Conservation (phyloP, 2,888 invertebrate genomes). For the Dendrolimus pini region DNA sequence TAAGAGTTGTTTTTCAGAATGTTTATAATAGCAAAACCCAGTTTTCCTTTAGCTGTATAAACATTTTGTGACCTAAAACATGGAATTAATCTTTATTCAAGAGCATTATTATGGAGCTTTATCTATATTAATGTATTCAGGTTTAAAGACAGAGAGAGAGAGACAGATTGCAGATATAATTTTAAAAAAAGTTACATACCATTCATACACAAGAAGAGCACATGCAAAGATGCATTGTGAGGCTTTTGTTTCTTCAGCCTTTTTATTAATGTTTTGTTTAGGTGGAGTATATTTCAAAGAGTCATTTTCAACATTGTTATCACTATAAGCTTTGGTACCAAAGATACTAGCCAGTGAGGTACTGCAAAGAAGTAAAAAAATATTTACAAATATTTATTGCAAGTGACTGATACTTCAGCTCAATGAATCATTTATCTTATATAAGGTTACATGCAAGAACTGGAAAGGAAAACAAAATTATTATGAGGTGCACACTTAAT, state of each 20-base stretch:
- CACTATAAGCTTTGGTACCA: conserved; percentile 23
- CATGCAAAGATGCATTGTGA: conserved; percentile 52
- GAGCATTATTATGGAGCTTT: too few relatives aligned
- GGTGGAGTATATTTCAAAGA: conserved; percentile 56
- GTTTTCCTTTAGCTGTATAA: conserved; percentile 47
- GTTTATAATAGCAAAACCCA: conserved; percentile 61
- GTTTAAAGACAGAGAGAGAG: too few relatives aligned
- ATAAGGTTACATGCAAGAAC: too few relatives aligned
- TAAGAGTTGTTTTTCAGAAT: conserved; percentile 32
- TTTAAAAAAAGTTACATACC: conserved; percentile 31
- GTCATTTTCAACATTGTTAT: conserved; percentile 33
- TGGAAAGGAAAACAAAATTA: too few relatives aligned
- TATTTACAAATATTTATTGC: not conserved
- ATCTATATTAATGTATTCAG: too few relatives aligned
- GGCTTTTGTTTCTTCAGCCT: conserved; percentile 33
- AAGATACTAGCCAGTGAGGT: conserved; percentile 61
- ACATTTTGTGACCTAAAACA: conserved; percentile 43
- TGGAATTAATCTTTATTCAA: conserved; percentile 6
- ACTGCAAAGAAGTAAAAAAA: conserved; percentile 30
- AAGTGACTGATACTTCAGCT: too few relatives aligned
- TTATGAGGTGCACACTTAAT: too few relatives aligned
- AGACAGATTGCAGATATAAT: not conserved
- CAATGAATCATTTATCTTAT: too few relatives aligned
- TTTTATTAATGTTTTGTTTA: conserved; percentile 28
- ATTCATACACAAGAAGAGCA: conserved; percentile 53